Evolutionary conservation across 1,140 invertebrate species (phyloP).

Genomic region (Sinonovacula constricta): DNA sequence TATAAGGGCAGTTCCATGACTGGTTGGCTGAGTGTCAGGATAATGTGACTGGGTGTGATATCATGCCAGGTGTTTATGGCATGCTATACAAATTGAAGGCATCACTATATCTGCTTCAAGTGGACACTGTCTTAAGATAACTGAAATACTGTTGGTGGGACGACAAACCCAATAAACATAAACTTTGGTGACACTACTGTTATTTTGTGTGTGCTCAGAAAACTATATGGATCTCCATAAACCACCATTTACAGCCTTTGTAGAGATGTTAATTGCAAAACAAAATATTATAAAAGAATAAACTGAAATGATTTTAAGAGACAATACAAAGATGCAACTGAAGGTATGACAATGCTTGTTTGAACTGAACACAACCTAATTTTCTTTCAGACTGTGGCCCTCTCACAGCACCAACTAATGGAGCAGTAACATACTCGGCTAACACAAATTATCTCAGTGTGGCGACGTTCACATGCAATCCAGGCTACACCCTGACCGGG

Average conservation of each 20-base stretch:
- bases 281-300: background rate
- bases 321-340: no score
- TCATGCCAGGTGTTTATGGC: no score
- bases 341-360: no score
- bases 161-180: no score
- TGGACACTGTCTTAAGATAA: no score
- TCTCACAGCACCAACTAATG: slow-evolving; percentile 5
- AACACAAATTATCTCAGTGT: slow-evolving; percentile 17
- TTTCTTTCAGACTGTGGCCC: slow-evolving; percentile 25
- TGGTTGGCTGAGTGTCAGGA: no score
- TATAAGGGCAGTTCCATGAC: no score
- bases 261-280: background rate
- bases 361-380: background rate
- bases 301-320: no score
- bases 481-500: slow-evolving; percentile 30
- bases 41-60: no score
- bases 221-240: background rate
- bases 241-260: background rate
- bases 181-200: background rate
- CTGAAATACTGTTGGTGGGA: no score
- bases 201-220: background rate
- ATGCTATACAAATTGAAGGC: no score
- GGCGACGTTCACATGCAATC: slow-evolving; percentile 18
- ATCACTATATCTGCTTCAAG: no score
- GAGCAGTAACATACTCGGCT: background rate